Conservation (phyloP, 2,888 invertebrate genomes). For the Odontocerum albicorne region DNA sequence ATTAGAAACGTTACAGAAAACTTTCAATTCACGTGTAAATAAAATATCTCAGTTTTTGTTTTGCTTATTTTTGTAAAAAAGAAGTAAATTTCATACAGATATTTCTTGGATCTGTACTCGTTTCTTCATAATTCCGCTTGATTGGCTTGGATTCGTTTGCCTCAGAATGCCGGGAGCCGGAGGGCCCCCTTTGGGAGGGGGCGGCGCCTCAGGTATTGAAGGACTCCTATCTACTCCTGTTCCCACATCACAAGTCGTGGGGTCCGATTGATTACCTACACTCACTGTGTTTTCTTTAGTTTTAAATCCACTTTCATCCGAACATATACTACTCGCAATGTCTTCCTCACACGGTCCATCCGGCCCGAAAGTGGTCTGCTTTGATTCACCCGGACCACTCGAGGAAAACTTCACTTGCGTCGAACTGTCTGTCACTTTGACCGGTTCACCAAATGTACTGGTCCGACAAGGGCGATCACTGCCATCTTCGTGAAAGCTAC, state of each 20-base stretch:
- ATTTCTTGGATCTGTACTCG: slow-evolving; percentile 92
- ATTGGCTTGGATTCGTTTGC: slow-evolving; percentile 54
- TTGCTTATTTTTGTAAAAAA: slow-evolving; percentile 9
- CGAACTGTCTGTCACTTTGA: slow-evolving; percentile 55
- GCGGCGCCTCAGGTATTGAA: slow-evolving; percentile 62
- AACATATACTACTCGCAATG: slow-evolving; percentile 42
- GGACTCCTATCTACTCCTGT: slow-evolving; percentile 42
- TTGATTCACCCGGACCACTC: slow-evolving; percentile 35
- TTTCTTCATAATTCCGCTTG: slow-evolving; percentile 81
- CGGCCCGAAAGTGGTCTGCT: slow-evolving; percentile 35
- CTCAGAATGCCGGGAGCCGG: slow-evolving; percentile 63
- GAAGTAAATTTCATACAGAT: slow-evolving; percentile 67
- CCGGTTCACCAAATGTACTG: slow-evolving; percentile 51
- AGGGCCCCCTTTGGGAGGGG: slow-evolving; percentile 58
- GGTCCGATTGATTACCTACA: slow-evolving; percentile 47
- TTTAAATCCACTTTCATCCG: slow-evolving; percentile 52
- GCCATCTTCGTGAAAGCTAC: slow-evolving; percentile 39
- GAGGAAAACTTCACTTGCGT: slow-evolving; percentile 57
- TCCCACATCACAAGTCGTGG: slow-evolving; percentile 55
- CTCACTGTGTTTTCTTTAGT: slow-evolving; percentile 49
- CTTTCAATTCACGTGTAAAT: slow-evolving; percentile 1
- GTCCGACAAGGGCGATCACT: slow-evolving; percentile 39
- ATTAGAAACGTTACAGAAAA: too few relatives aligned
- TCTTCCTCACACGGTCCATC: slow-evolving; percentile 39
- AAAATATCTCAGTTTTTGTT: slow-evolving; percentile 4